Conservation (phyloP, 1,140 invertebrate species). For the Thrips palmi region DNA sequence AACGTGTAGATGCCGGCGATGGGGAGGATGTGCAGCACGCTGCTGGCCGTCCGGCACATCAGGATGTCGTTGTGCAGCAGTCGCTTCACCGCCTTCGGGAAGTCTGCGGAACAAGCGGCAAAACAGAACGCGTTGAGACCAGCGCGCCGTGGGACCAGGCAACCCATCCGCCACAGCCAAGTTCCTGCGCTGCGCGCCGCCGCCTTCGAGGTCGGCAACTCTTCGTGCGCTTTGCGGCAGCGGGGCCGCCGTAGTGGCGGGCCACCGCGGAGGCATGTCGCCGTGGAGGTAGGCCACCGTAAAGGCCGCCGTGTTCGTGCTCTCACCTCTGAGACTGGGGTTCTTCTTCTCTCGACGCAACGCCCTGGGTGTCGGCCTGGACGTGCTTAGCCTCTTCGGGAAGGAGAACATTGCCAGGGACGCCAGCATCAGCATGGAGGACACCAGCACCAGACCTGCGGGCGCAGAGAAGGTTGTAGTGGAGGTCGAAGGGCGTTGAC, state of each 20-base stretch:
- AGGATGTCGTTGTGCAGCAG: conserved; percentile 77
- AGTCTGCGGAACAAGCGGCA: conserved; percentile 37
- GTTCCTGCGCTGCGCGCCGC: too few species aligned
- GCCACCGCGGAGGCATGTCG: too few species aligned
- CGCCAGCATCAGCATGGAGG: conserved; percentile 54
- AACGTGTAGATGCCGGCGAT: conserved; percentile 85
- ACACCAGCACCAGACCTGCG: conserved; percentile 57
- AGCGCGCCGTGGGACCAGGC: too few species aligned
- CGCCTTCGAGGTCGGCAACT: too few species aligned
- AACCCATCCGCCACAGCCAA: too few species aligned
- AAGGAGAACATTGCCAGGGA: conserved; percentile 78
- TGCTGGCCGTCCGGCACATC: conserved; percentile 73
- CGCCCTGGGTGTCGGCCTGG: conserved; percentile 18
- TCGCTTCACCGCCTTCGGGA: conserved; percentile 68
- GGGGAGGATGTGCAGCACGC: conserved; percentile 73
- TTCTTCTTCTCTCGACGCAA: conserved; percentile 24
- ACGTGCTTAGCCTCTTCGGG: conserved; percentile 42
- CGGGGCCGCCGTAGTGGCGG: too few species aligned
- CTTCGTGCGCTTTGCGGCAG: too few species aligned
- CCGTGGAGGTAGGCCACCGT: too few species aligned
- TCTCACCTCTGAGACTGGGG: conserved; percentile 34
- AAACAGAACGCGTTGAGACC: background rate
- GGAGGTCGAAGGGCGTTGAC: too few species aligned
- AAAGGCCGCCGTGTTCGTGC: too few species aligned
- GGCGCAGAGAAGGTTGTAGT: background rate